Conservation (phyloP, 1,140 invertebrate species). For the Drosophila mayri region DNA sequence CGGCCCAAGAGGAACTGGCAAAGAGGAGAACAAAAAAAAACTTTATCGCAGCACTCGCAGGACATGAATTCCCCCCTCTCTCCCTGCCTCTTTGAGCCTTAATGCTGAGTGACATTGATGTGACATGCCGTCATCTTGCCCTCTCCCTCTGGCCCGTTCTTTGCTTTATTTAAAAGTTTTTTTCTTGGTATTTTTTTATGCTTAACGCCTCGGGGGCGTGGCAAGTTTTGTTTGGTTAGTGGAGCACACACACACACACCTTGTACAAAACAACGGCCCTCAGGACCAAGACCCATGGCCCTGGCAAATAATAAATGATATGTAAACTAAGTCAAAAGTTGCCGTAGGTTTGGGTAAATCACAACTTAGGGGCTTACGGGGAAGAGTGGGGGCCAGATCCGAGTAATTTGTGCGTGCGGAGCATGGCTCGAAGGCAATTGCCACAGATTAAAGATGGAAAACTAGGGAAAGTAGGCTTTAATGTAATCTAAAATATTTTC, state of each 20-base stretch:
- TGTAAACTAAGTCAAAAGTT: constrained; percentile 81
- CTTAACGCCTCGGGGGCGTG: constrained; percentile 70
- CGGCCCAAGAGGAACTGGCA: constrained; percentile 30
- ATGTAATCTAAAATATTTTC: constrained; percentile 1
- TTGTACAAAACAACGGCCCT: constrained; percentile 35
- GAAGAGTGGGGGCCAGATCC: neutral
- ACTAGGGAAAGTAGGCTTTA: constrained; percentile 18
- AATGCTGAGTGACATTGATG: constrained; percentile 82
- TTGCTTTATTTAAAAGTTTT: constrained; percentile 81
- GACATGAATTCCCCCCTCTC: constrained; percentile 47
- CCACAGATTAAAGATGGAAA: constrained; percentile 34
- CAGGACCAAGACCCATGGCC: constrained; percentile 17
- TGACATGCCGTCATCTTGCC: constrained; percentile 76
- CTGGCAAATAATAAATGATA: constrained; percentile 79
- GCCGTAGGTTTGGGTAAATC: constrained; percentile 50
- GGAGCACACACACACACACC: constrained; percentile 54
- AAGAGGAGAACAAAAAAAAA: constrained; percentile 40
- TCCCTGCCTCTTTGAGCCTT: constrained; percentile 28
- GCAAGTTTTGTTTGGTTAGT: constrained; percentile 62
- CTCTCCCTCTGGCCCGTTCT: constrained; percentile 25
- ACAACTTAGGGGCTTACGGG: constrained; percentile 22
- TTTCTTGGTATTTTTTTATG: constrained; percentile 30
- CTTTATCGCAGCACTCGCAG: constrained; percentile 70
- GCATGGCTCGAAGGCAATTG: constrained; percentile 21
- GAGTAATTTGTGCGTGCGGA: constrained; percentile 39